Conservation (phyloP, 2,113 vertebrate species). For the Zosterops japonicus region DNA sequence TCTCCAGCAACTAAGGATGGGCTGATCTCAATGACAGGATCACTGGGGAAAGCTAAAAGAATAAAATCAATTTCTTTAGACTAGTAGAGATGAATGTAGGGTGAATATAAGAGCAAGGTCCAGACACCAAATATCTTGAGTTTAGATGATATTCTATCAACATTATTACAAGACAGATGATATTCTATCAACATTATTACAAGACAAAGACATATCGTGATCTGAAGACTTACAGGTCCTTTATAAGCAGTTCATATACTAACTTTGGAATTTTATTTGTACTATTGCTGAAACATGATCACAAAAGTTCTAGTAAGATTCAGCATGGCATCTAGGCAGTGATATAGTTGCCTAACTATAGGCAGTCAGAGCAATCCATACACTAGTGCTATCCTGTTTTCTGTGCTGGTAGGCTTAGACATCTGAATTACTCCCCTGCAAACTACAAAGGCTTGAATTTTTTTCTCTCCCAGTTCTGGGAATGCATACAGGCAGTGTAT, state of each 20-base stretch:
- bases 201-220: not conserved
- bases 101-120: not conserved
- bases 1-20: constrained; percentile 3
- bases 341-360: not conserved
- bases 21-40: constrained; percentile 71
- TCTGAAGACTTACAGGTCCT: not conserved
- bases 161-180: not conserved
- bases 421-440: not conserved
- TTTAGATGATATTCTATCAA: not conserved
- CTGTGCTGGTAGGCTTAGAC: not conserved
- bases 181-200: not conserved
- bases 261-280: not conserved
- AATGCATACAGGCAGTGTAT: not conserved
- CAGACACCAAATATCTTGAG: not conserved
- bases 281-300: not conserved
- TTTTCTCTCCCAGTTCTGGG: not conserved
- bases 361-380: not conserved
- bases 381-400: not conserved
- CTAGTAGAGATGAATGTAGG: not conserved
- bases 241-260: not conserved
- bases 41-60: constrained; percentile 73
- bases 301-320: not conserved
- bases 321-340: not conserved
- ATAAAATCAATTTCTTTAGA: constrained; percentile 3
- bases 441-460: not conserved